Evolutionary conservation across 2,797 vertebrate genomes (phyloP), one percentile per base, ranked within the genome.

Genomic region (Acomys russatus): DNA sequence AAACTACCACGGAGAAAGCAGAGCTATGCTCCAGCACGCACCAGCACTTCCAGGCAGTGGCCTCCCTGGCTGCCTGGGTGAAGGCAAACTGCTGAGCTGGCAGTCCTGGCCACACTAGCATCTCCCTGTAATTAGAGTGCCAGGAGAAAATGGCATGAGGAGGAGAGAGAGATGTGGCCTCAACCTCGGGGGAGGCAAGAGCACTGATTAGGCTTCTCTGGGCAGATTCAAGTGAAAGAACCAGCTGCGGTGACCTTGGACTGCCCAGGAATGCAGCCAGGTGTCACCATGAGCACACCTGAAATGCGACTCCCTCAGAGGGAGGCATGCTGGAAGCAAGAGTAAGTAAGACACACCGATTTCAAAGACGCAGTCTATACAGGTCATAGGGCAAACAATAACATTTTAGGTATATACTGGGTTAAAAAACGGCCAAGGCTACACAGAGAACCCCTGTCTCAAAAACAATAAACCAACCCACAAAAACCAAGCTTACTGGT

Each of bases 41-140:
- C 76, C 94, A 71, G 83, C 94, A 96, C 97, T 97, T 97, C 94
- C 86, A 97, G 84, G 88, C 93, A 66, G 61, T 63, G 96, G 97
- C 97, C 66, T 88, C 73, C 66, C 25, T 86, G 92, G 86, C 78
- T 88, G 96, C 91, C 93, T 97, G 88, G 64, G 88, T 80, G 95
- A 28, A 77, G 59, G 96, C 71, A 97, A 98, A 96, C 89, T 96
- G 95, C 97, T 97, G 96, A 97, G 68, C 76, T 73, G 54, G 95
- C 91, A 93, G 89, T 96, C 96, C 94, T 54, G 83, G 86, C 73
- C 86, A 95, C 93, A 95, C 68, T 96, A 97, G 84, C 74, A 44
- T 96, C 88, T 64, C 92, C 82, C 49, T 95, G 76, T 96, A 98
- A 98, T 98, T 97, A 97, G 63, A 95, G 88, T 88, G 79, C 91